A percentile compares a stretch with the other conserved stretches of the same genome.
Conservation (phyloP, 2,113 vertebrate species). For the Dicentrarchus labrax region DNA sequence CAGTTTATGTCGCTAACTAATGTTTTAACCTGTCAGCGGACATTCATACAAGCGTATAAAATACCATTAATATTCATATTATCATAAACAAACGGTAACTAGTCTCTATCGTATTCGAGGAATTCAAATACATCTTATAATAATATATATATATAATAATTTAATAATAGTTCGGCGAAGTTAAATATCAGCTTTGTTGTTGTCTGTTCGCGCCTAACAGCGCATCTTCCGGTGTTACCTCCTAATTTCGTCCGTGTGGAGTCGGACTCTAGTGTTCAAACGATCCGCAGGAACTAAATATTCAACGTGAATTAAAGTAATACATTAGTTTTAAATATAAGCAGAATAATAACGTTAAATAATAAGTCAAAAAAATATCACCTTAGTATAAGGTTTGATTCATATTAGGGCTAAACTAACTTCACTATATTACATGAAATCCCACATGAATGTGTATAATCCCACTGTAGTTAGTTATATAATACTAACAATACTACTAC, state of each 20-base stretch:
- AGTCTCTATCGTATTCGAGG: accelerated
- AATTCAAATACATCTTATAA: not conserved
- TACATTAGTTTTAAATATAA: too few relatives aligned
- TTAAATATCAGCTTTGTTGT: conserved; percentile 38
- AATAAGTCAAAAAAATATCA: too few relatives aligned
- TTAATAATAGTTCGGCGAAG: not conserved
- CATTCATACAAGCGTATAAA: too few relatives aligned
- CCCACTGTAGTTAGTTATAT: too few relatives aligned
- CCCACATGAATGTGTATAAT: too few relatives aligned
- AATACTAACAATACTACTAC: too few relatives aligned
- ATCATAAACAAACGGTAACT: accelerated
- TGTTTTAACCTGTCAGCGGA: too few relatives aligned
- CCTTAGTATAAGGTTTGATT: too few relatives aligned
- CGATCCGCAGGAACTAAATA: not conserved
- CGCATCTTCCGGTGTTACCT: conserved; percentile 54
- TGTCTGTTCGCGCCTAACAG: conserved; percentile 72
- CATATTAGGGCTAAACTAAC: too few relatives aligned
- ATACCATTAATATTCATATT: not conserved
- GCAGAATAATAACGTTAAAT: too few relatives aligned
- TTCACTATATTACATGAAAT: too few relatives aligned
- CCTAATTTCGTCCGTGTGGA: conserved; percentile 43
- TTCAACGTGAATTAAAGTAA: not conserved
- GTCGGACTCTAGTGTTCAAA: accelerated
- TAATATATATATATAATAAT: too few relatives aligned
- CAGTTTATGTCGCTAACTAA: not conserved